Percentiles rank a stretch among this genome's conserved stretches.
phyloP scores from a whole-genome alignment of 1,140 invertebrate genomes.

The Euborellia annulipes region DNA sequence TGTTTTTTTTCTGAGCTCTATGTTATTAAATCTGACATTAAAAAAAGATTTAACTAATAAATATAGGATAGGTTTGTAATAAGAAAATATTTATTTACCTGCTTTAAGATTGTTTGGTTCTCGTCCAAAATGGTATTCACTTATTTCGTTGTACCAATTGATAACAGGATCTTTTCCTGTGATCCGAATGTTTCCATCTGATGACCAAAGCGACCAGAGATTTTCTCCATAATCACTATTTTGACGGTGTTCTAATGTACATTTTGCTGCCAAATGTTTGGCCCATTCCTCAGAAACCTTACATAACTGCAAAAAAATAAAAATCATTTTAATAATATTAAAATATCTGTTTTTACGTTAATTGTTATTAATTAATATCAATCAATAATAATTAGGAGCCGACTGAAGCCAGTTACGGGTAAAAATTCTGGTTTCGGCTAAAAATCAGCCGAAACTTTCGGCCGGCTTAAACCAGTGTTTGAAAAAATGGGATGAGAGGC shows the following conservation, averaged over 20 bases:
- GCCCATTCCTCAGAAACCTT: slow-evolving; percentile 72
- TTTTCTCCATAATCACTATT: slow-evolving; percentile 68
- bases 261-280: slow-evolving; percentile 46
- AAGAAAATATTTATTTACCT: slow-evolving; percentile 26
- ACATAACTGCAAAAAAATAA: slow-evolving; percentile 31
- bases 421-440: too few species aligned
- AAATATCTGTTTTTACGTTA: background rate
- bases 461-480: too few species aligned
- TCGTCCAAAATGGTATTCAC: slow-evolving; percentile 37
- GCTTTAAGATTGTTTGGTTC: slow-evolving; percentile 49
- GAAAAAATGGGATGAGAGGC: too few species aligned
- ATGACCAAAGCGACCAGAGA: slow-evolving; percentile 58
- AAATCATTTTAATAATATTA: too few species aligned
- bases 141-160: slow-evolving; percentile 52
- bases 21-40: too few species aligned
- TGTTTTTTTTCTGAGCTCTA: too few species aligned
- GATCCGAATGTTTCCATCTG: slow-evolving; percentile 47
- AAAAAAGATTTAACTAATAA: too few species aligned
- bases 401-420: too few species aligned
- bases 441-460: too few species aligned
- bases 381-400: background rate
- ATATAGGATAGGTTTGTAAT: too few species aligned
- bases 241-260: slow-evolving; percentile 54
- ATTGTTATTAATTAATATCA: background rate
- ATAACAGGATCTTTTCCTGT: slow-evolving; percentile 54